Evolutionary conservation across 2,113 vertebrate species (phyloP), one percentile per base, ranked within the genome.

Genomic region (Lagenorhynchus albirostris): DNA sequence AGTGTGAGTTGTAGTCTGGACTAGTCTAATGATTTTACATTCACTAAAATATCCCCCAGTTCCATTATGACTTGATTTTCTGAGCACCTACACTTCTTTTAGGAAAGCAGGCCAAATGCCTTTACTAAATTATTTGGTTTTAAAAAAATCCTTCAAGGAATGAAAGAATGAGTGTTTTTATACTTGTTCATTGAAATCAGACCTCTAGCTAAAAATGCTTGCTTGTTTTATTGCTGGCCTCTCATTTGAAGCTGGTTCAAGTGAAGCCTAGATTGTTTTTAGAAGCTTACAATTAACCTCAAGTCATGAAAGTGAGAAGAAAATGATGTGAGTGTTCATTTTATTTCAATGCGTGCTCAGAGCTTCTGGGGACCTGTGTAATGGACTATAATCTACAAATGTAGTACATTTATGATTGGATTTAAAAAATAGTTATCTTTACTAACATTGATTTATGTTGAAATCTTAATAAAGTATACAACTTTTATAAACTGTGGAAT

Each of bases 171-270:
- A 65, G 26, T 81, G 50, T 86, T 92, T 93, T 97, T 85, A 50
- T 89, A 70, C 53, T 94, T 83, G 87, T 83, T 93, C 93, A 71
- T 38, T 89, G 62, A 95, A 92, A 95, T 41, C 68, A 95, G 70
- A 82, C 67, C 21, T 93, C 91, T 67, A 81, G 95, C 95, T 97
- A 89, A 95, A 93, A 95, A 71, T 15, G 25, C 67, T 96, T 96
- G 26, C 65, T 77, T 55, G 15, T 96, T 97, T 91, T 82, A 58
- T 86, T 83, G 89, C 63, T 89, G 89, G 95, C 50, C 84, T 96
- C 55, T 95, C 91, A 93, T 95, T 82, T 96, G 91, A 95, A 97
- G 65, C 50, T 83, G 86, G 85, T 97, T 94, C 90, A 95, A 91
- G 55, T 60, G 91, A 93, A 97, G 50, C 47, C 18, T 74, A 44